These are phyloP conservation scores for Dasysyrphus albostriatus DNA, from an alignment of 2,888 invertebrate species.

Conservation along the genomic window DNA sequence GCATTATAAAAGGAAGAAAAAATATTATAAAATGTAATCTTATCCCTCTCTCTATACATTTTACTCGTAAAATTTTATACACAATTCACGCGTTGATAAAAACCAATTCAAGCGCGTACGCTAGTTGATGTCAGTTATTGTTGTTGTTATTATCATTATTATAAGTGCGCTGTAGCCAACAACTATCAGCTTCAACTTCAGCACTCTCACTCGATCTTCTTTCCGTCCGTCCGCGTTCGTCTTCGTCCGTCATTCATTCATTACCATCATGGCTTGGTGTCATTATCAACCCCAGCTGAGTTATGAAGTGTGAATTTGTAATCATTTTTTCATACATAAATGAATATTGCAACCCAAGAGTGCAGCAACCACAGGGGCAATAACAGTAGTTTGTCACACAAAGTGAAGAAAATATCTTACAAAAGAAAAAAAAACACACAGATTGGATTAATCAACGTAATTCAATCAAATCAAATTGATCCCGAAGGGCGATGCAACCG, in stretches of 20 bases:
- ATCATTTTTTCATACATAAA: conserved; percentile 43
- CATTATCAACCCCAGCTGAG: conserved; percentile 54
- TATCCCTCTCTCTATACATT: conserved; percentile 24
- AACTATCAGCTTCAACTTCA: conserved; percentile 19
- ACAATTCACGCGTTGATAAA: conserved; percentile 48
- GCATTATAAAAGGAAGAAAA: conserved; percentile 41
- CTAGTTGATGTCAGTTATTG: conserved; percentile 27
- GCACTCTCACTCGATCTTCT: conserved; percentile 47
- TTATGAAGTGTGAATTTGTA: conserved; percentile 66
- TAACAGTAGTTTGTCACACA: conserved; percentile 1
- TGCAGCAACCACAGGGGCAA: conserved; percentile 8
- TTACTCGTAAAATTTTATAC: conserved; percentile 13
- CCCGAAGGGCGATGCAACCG: conserved; percentile 55
- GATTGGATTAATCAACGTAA: conserved; percentile 67
- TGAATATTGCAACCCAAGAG: conserved; percentile 39
- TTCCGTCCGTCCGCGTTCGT: neutral
- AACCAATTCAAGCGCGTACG: conserved; percentile 52
- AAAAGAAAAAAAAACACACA: conserved; percentile 19
- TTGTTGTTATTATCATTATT: neutral
- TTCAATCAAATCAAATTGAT: conserved; percentile 73
- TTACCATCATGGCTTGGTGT: conserved; percentile 51
- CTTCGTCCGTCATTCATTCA: conserved; percentile 1
- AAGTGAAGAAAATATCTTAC: neutral
- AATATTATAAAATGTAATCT: conserved; percentile 30
- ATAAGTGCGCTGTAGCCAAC: neutral